Evolutionary conservation across 1,140 invertebrate genomes (phyloP).

Genomic region (Mamestra configurata): DNA sequence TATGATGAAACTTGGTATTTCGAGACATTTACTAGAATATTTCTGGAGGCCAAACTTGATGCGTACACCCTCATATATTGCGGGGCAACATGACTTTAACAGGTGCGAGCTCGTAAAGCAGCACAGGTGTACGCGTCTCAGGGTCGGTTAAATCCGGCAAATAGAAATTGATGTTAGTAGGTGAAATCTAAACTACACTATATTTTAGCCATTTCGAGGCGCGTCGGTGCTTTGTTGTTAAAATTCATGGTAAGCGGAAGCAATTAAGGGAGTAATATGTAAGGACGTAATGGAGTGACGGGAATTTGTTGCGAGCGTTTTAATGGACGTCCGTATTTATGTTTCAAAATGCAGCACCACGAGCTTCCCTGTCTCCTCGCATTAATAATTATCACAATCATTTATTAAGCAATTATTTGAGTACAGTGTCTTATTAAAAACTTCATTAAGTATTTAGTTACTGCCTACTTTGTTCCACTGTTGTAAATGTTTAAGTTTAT

Average conservation of each 20-base stretch:
- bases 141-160: slow-evolving; percentile 72
- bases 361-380: slow-evolving; percentile 50
- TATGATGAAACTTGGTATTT: slow-evolving; percentile 33
- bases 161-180: slow-evolving; percentile 81
- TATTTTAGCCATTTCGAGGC: slow-evolving; percentile 78
- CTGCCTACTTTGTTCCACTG: neutral
- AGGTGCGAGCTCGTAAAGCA: slow-evolving; percentile 70
- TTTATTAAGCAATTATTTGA: slow-evolving; percentile 42
- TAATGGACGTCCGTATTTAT: slow-evolving; percentile 78
- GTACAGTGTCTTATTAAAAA: slow-evolving; percentile 47
- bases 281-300: slow-evolving; percentile 83
- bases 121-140: slow-evolving; percentile 70
- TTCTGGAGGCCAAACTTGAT: slow-evolving; percentile 41
- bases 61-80: slow-evolving; percentile 51
- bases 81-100: slow-evolving; percentile 57
- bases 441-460: slow-evolving; percentile 30
- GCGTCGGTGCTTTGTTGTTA: slow-evolving; percentile 78
- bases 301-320: slow-evolving; percentile 80
- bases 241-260: slow-evolving; percentile 83
- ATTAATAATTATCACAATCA: slow-evolving; percentile 57
- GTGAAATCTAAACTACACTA: slow-evolving; percentile 78
- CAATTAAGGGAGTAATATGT: slow-evolving; percentile 83
- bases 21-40: slow-evolving; percentile 27
- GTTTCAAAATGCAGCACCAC: slow-evolving; percentile 71
- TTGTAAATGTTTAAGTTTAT: slow-evolving; percentile 16